A percentile compares a stretch with the other conserved stretches of the same genome.
phyloP scores from a whole-genome alignment of 2,888 invertebrate species.

The Saturnia pavonia region DNA sequence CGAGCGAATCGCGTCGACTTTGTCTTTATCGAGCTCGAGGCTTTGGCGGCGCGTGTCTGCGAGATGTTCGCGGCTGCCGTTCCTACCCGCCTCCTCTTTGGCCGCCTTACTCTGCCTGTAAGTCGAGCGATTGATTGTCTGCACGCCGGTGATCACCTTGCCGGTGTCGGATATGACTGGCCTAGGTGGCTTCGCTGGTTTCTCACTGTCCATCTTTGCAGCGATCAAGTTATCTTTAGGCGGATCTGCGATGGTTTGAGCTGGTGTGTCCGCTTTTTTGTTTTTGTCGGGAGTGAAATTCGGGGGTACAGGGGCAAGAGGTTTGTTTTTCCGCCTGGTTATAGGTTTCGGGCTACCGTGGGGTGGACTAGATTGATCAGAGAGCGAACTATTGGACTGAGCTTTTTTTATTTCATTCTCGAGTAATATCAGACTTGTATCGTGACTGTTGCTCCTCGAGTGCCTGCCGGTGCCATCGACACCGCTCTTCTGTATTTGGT shows the following conservation, averaged over 20 bases:
- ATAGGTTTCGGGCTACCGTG: constrained; percentile 89
- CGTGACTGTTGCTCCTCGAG: constrained; percentile 82
- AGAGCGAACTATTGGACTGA: constrained; percentile 85
- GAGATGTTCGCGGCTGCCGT: constrained; percentile 68
- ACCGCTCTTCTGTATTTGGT: constrained; percentile 36
- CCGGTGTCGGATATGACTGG: constrained; percentile 78
- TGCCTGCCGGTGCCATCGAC: constrained; percentile 63
- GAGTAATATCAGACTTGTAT: constrained; percentile 78
- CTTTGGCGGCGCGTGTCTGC: constrained; percentile 77
- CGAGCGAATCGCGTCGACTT: constrained; percentile 47
- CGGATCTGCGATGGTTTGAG: constrained; percentile 31
- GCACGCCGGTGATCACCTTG: constrained; percentile 76
- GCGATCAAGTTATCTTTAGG: constrained; percentile 43
- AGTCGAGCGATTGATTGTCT: constrained; percentile 83
- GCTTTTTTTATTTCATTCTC: constrained; percentile 81
- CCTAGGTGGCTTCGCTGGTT: constrained; percentile 85
- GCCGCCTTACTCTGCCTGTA: constrained; percentile 78
- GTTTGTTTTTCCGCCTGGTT: constrained; percentile 88
- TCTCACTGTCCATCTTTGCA: constrained; percentile 62
- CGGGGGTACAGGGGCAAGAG: constrained; percentile 86
- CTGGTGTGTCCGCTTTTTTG: constrained; percentile 51
- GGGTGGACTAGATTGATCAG: constrained; percentile 86
- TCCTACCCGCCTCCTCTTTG: constrained; percentile 67
- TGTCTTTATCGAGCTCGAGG: constrained; percentile 80
- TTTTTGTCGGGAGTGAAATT: constrained; percentile 79